Base-by-base conservation (phyloP, 2,888 invertebrate genomes). In the Stenolophus ochropezus region DNA sequence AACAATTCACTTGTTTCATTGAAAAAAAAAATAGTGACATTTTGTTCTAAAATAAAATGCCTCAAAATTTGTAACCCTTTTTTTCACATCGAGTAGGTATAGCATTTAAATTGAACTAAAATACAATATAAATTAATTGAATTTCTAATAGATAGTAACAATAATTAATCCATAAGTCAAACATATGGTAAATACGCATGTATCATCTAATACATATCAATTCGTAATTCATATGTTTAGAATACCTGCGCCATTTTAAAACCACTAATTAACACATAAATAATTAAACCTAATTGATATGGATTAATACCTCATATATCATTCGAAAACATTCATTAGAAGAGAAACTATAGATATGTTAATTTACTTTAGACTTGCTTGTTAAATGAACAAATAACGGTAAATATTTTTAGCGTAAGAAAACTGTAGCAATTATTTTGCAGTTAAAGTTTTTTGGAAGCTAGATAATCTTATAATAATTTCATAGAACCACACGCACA, bases 211-310 rank as follows among this genome's bases (percentile, higher is more conserved):
- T 56, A 56, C 11, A 21, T 11, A 56, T 18, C 21, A 8, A 56
- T 20, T 56, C 56, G 1, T 11, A 18, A 8, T 6, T 18, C 20
- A 56, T 53, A 16, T 56, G 56, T 56, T 56, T 20, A 4, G 18
- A 21, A 56, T 56, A 18, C 56, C 20, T 42, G 33, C 6, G 6
- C 11, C 11, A 56, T 0, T 56, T 8, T 53, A 14, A 6, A 14
- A 18, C 5, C 56, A 21, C 1, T 21, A 56, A 56, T 56, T 56
- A 56, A 20, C 18, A 11, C 21, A 20, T 21, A 3, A 21, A 56
- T 56, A 21, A 56, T 21, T 56, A 56, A 11, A 20, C 11, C 56
- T 56, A 56, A 56, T 56, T 56, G 56, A 21, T 56, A 56, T 21
- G 20, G 11, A 56, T 56, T 56, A 11, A 8, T 20, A 18, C 18